Evolutionary conservation across 53 echinoderm and acorn worm species (phyloP), one percentile per base, ranked within the genome.

Genomic region (Holothuria scabra): DNA sequence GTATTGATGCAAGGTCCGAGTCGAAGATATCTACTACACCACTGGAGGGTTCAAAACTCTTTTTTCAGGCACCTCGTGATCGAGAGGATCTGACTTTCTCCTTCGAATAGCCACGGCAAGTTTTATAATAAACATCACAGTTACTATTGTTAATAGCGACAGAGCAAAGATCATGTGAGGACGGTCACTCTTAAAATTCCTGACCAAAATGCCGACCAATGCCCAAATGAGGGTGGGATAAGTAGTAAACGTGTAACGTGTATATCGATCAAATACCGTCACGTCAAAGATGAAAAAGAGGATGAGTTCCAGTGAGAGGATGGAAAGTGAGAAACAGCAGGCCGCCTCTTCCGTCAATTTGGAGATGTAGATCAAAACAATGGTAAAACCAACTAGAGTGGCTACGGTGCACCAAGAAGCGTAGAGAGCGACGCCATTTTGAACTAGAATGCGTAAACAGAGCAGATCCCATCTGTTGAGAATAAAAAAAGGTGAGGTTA

Each of bases 381-480:
- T 61, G 38, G 81, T 62, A 46, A 90, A 64, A 49, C 74, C 86
- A 46, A 90, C 59, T 11, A 90, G 86, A 0, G 90, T 86, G 12
- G 86, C 86, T 28, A 90, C 86, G 4, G 86, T 64, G 35, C 72
- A 71, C 90, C 90, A 90, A 23, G 90, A 68, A 4, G 90, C 90
- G 65, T 86, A 90, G 22, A 86, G 52, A 44, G 86, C 68, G 82
- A 90, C 46, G 19, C 90, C 86, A 64, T 90, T 90, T 56, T 86
- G 83, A 21, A 90, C 70, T n/a, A 90, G 84, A 18, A 90, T 65
- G 11, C 86, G 82, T 9, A 70, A 60, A 8, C 81, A 37, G 74
- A 86, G 80, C 9, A 90, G 82, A 48, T 90, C 90, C 13, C 52
- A 52, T 18, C 52, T 52, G 52, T 52, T 52, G 16, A 52, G 1